Base-by-base conservation (phyloP, 2,888 invertebrate species). In the Aethes cnicana region DNA sequence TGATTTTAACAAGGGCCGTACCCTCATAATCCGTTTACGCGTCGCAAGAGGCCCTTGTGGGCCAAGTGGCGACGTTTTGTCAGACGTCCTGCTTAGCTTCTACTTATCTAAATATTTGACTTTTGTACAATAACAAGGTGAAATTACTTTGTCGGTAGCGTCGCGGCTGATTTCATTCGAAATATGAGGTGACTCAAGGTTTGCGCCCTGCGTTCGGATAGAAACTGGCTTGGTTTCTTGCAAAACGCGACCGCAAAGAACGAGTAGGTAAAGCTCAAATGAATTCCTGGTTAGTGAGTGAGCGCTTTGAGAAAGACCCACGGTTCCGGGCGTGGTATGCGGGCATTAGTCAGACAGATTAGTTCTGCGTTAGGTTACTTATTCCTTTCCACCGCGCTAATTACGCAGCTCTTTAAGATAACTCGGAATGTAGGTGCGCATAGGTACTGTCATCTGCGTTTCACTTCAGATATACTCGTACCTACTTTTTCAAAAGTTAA, bases 1-100 rank as follows among this genome's bases (percentile, higher is more conserved):
- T 74, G 79, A 80, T 81, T 80, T 77, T 77, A 80, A 77, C 76
- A 78, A 81, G 77, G 77, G 75, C 59, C 63, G 68, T 64, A 77
- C 80, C 81, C 75, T 77, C 72, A 72, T 84, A 85, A 85, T 85
- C 83, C 81, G 77, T 77, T 85, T 84, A 82, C 73, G 68, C 71
- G 57, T 68, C 68, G 61, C 68, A 63, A 75, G 74, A 68, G 68
- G 62, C 68, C 68, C 75, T 76, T 73, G 72, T 65, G 71, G 68
- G 53, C 60, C 62, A 56, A 75, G 69, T 70, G 68, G 68, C 68
- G 69, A 70, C 73, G 67, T 72, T 81, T 79, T 74, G 75, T 74
- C 73, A 75, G 74, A 76, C 65, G 69, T 69, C 72, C 72, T 71
- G 73, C 73, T 75, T 74, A 66, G 67, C 66, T 64, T 62, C 57